Percentiles rank a stretch among this genome's conserved stretches.
phyloP scores from a whole-genome alignment of 2,113 vertebrate species.

The Myiozetetes cayanensis region DNA sequence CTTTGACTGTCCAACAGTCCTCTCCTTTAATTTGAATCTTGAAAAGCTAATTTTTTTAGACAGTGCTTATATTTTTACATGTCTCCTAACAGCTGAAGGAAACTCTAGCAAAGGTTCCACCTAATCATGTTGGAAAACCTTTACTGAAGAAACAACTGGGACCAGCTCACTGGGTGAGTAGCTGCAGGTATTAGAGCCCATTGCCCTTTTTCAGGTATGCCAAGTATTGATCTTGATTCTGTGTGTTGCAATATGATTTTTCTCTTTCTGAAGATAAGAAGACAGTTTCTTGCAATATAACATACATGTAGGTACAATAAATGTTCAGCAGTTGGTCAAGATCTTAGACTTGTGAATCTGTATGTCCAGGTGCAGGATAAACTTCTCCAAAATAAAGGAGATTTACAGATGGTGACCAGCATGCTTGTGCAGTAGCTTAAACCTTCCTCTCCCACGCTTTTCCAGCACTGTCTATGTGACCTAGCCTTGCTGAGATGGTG shows the following conservation, averaged over 20 bases:
- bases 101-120: conserved; percentile 88
- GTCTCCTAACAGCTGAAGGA: conserved; percentile 88
- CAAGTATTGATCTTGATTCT: not conserved
- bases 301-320: not conserved
- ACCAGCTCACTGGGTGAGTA: conserved; percentile 91
- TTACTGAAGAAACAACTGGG: conserved; percentile 90
- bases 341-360: not conserved
- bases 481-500: not conserved
- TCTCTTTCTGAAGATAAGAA: not conserved
- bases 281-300: not conserved
- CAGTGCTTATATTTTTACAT: not conserved
- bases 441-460: not conserved
- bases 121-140: conserved; percentile 88
- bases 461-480: not conserved
- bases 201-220: not conserved
- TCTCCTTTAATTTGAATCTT: not conserved
- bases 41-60: not conserved
- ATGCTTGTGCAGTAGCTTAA: not conserved
- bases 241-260: not conserved
- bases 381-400: not conserved
- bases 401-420: not conserved
- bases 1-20: not conserved
- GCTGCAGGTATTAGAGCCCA: not conserved
- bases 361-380: not conserved
- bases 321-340: not conserved